Percentiles rank a stretch among this genome's conserved stretches.
phyloP scores from a whole-genome alignment of 2,888 invertebrate species.

The Epirrita christyi region DNA sequence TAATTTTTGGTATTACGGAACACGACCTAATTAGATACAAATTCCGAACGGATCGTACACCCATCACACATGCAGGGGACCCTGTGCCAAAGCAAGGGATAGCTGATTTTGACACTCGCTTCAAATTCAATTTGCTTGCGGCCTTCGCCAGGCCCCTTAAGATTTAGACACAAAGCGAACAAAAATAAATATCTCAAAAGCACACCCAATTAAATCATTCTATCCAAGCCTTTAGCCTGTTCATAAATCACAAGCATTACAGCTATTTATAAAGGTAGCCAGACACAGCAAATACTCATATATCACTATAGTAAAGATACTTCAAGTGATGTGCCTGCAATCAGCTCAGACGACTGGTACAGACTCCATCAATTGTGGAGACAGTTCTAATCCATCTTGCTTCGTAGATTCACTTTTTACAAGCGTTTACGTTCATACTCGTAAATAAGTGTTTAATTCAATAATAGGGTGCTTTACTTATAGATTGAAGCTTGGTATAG shows the following conservation, averaged over 20 bases:
- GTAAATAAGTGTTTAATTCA: neutral
- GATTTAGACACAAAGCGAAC: no score
- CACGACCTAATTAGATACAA: no score
- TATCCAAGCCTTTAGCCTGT: slow-evolving; percentile 6
- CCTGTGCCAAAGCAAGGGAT: no score
- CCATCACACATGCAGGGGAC: no score
- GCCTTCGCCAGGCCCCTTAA: no score
- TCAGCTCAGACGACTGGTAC: slow-evolving; percentile 38
- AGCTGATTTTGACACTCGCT: no score
- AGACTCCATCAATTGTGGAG: slow-evolving; percentile 49
- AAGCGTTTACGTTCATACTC: no score
- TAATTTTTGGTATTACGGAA: no score
- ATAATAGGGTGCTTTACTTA: neutral
- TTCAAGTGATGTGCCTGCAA: slow-evolving; percentile 28
- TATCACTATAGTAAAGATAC: neutral
- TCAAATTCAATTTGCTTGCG: no score
- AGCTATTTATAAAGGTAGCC: slow-evolving; percentile 43
- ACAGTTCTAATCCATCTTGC: slow-evolving; percentile 47
- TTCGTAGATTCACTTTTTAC: slow-evolving; percentile 22
- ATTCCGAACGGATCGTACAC: no score
- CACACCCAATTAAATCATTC: neutral
- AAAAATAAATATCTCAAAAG: neutral
- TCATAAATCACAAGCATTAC: slow-evolving; percentile 45
- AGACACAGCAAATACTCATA: slow-evolving; percentile 1
- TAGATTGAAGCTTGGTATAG: no score